A percentile compares a stretch with the other conserved stretches of the same genome.
Conservation (phyloP, 2,888 invertebrate genomes). For the Arrhopalites spinosus region DNA sequence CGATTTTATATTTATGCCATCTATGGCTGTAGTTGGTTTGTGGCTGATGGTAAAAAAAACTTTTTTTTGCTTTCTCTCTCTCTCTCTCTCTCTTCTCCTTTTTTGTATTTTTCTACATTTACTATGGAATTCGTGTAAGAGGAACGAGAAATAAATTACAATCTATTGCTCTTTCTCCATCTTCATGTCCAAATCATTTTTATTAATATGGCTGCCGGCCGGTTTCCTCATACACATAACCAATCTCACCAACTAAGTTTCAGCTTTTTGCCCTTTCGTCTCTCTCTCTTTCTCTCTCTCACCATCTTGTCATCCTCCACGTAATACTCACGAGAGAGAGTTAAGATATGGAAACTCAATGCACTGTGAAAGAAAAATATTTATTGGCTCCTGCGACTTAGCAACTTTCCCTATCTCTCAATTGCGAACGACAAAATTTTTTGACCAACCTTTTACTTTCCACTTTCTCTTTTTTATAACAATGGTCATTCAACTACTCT, state of each 20-base stretch:
- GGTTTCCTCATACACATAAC: background rate
- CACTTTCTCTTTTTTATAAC: no score
- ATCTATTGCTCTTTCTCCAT: background rate
- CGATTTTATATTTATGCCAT: background rate
- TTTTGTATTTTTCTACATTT: conserved; percentile 6
- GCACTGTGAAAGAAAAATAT: no score
- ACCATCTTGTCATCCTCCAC: background rate
- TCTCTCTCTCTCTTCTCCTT: background rate
- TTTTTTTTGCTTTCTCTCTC: conserved; percentile 7
- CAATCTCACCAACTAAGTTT: background rate
- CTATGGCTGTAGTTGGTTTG: background rate
- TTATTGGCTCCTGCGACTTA: no score
- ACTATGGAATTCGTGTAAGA: background rate
- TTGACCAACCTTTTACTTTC: no score
- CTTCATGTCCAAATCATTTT: conserved; percentile 2
- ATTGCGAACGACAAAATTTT: no score
- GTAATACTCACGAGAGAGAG: background rate
- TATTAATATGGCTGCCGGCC: conserved; percentile 6
- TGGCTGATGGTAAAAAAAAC: background rate
- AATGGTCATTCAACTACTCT: no score
- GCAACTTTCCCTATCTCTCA: no score
- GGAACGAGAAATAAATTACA: background rate
- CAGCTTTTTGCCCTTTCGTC: background rate
- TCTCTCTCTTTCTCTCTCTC: background rate
- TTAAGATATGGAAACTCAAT: no score